These are phyloP conservation scores for Gorsachius goisagi DNA, from an alignment of 2,113 vertebrate genomes.

Conservation along the genomic window DNA sequence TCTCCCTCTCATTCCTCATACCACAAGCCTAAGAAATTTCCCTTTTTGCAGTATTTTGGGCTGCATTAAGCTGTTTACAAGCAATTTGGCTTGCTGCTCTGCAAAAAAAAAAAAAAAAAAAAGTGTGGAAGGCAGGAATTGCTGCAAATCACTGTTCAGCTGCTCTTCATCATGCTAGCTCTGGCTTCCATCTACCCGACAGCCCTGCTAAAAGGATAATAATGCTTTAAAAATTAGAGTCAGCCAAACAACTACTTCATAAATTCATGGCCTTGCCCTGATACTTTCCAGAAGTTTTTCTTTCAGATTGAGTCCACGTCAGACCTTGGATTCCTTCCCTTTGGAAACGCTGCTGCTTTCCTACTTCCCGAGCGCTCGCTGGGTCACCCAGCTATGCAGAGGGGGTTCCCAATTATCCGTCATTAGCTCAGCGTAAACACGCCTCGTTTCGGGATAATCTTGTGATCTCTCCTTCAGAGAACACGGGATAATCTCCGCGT, in stretches of 20 bases:
- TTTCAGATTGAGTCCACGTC: neutral
- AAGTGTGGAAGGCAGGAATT: conserved; percentile 8
- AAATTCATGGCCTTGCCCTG: conserved; percentile 60
- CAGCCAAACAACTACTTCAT: conserved; percentile 52
- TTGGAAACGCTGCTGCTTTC: conserved; percentile 15
- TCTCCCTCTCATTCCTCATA: neutral
- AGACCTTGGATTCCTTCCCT: neutral
- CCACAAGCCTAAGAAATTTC: neutral
- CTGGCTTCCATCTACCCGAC: conserved; percentile 61
- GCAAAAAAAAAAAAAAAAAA: neutral
- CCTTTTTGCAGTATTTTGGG: neutral
- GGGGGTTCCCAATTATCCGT: conserved; percentile 17
- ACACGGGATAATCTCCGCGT: neutral
- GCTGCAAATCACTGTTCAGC: conserved; percentile 32
- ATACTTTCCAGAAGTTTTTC: conserved; percentile 64
- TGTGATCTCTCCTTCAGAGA: conserved; percentile 26
- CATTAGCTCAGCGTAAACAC: conserved; percentile 22
- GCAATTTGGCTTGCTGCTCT: neutral
- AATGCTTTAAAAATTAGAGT: conserved; percentile 69
- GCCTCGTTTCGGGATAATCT: neutral
- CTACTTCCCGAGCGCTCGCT: neutral
- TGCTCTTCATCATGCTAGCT: conserved; percentile 47
- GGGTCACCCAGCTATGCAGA: neutral
- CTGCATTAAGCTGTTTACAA: neutral
- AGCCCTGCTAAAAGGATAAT: conserved; percentile 61